Evolutionary conservation across 2,113 vertebrate species (phyloP).

Genomic region (Platysteira castanea): DNA sequence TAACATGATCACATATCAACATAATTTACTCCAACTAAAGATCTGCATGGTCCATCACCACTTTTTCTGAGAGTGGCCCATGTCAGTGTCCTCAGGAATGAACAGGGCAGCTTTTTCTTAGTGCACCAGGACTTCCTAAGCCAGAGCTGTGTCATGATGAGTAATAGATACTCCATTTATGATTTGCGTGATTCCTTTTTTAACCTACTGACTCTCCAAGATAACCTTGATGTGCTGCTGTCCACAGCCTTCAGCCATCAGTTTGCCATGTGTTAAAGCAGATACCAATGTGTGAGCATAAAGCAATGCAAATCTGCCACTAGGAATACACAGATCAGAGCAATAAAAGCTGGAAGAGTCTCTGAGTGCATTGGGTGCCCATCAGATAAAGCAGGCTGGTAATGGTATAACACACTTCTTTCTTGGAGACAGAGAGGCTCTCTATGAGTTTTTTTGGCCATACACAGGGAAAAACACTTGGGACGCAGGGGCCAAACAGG

Average conservation of each 20-base stretch:
- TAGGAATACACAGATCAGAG: neutral
- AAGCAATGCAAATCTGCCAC: neutral
- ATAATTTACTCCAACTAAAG: neutral
- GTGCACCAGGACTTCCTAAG: neutral
- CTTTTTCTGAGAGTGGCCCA: neutral
- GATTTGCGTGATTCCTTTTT: neutral
- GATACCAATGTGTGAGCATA: neutral
- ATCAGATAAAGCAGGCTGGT: neutral
- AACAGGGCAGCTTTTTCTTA: neutral
- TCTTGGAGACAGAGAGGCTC: neutral
- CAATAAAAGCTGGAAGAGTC: neutral
- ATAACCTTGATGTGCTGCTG: neutral
- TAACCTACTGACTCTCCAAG: neutral
- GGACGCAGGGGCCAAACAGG: neutral
- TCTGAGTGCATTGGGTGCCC: neutral
- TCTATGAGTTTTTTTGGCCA: neutral
- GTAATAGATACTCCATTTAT: neutral
- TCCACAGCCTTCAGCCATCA: neutral
- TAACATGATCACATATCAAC: neutral
- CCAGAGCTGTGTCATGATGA: neutral
- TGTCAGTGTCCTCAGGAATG: neutral
- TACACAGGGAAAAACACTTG: neutral
- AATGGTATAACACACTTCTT: neutral
- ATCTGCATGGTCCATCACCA: neutral
- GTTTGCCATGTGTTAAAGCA: neutral